Percentiles rank a stretch among this genome's conserved stretches.
Evolutionary conservation across 2,113 vertebrate species (phyloP).

Genomic region (Microcebus jonahi): DNA sequence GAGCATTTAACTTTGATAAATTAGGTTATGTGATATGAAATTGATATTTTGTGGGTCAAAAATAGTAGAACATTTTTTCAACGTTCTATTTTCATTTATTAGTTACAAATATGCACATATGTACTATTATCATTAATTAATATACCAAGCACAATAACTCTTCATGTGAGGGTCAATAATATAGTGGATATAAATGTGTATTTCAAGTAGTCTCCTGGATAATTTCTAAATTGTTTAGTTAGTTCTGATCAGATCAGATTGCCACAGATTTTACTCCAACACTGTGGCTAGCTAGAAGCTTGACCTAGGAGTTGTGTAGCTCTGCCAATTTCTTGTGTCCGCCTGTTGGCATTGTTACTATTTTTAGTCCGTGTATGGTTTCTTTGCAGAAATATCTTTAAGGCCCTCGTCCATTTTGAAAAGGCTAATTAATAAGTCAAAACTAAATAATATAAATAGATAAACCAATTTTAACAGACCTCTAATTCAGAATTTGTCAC

Average conservation of each 20-base stretch:
- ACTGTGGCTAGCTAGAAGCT: background rate
- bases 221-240: background rate
- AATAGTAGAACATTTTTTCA: background rate
- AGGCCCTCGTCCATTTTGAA: background rate
- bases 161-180: background rate
- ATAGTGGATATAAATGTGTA: background rate
- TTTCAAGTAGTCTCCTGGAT: background rate
- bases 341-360: background rate
- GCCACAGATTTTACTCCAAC: background rate
- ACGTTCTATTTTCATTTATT: background rate
- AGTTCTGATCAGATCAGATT: background rate
- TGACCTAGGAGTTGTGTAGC: background rate
- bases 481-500: background rate
- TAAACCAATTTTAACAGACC: background rate
- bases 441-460: background rate
- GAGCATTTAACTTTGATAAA: background rate
- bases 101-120: background rate
- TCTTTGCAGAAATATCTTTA: constrained; percentile 42
- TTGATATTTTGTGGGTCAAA: constrained; percentile 2
- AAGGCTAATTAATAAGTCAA: background rate
- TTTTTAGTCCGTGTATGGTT: background rate
- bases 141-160: background rate
- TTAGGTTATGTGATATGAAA: background rate
- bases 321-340: background rate
- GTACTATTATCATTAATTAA: background rate